These are phyloP conservation scores for Cotesia chilonis DNA, from an alignment of 1,140 invertebrate genomes.

Conservation along the genomic window DNA sequence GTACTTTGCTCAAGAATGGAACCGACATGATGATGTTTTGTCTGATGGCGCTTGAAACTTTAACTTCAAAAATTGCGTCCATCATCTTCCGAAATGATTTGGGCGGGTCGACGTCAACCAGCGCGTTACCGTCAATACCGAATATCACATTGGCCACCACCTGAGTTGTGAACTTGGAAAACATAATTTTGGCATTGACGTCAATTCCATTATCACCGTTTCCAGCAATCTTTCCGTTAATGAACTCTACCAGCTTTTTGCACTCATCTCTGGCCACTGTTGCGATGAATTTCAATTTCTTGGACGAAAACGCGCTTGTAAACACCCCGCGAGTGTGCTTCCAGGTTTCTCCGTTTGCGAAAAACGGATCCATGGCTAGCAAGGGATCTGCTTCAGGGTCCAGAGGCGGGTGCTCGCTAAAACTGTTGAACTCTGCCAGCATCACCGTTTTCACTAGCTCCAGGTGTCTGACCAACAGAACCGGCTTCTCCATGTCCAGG, in stretches of 20 bases:
- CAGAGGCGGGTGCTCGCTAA: conserved; percentile 39
- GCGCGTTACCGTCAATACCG: conserved; percentile 43
- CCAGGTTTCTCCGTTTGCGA: conserved; percentile 44
- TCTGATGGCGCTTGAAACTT: background rate
- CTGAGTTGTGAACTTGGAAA: conserved; percentile 46
- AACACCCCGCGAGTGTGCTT: conserved; percentile 34
- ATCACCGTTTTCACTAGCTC: conserved; percentile 54
- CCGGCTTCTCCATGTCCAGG: conserved; percentile 47
- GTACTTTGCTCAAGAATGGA: conserved; percentile 32
- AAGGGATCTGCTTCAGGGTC: conserved; percentile 42
- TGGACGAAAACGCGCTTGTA: conserved; percentile 37
- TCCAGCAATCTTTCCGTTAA: conserved; percentile 37
- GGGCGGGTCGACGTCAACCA: conserved; percentile 49
- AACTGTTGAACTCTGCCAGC: conserved; percentile 51
- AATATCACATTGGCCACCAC: conserved; percentile 44
- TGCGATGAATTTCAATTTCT: conserved; percentile 41
- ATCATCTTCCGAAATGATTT: conserved; percentile 3
- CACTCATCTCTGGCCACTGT: conserved; percentile 22
- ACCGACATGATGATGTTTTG: conserved; percentile 23
- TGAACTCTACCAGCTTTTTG: conserved; percentile 37
- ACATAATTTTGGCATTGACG: conserved; percentile 48
- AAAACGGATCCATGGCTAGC: conserved; percentile 49
- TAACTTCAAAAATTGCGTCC: conserved; percentile 17
- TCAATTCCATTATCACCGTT: conserved; percentile 28
- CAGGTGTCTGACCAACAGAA: conserved; percentile 52